Conservation (phyloP, 2,797 vertebrate genomes). For the Danio albolineatus region DNA sequence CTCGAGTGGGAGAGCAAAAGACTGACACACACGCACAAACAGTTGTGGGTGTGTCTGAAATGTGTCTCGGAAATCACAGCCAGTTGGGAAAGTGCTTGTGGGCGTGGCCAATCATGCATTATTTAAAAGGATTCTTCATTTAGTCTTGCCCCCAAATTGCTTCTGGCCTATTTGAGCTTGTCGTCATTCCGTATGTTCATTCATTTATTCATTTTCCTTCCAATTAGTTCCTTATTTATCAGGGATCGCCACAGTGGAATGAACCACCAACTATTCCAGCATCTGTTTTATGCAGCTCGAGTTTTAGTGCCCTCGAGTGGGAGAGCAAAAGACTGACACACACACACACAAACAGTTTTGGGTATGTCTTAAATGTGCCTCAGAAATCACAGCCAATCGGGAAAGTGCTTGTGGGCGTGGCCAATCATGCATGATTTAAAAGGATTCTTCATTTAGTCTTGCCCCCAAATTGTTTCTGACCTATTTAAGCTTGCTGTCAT, state of each 20-base stretch:
- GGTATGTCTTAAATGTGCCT: slow-evolving; percentile 28
- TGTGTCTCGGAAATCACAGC: not conserved
- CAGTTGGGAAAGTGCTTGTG: not conserved
- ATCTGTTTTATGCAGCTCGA: too few species aligned
- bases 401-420: not conserved
- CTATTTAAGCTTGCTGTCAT: not conserved
- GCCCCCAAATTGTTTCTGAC: not conserved
- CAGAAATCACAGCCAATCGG: not conserved
- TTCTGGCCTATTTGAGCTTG: not conserved
- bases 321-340: slow-evolving; percentile 47
- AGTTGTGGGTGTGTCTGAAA: slow-evolving; percentile 33
- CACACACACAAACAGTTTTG: slow-evolving; percentile 14
- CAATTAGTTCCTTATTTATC: too few species aligned
- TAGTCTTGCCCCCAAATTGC: not conserved
- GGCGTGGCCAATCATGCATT: not conserved
- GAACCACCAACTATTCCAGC: too few species aligned
- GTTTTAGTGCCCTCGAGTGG: slow-evolving; percentile 50
- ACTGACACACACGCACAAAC: slow-evolving; percentile 36
- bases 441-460: not conserved
- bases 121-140: not conserved
- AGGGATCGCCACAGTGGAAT: too few species aligned
- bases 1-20: slow-evolving; percentile 37
- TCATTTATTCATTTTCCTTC: too few species aligned
- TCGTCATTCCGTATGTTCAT: too few species aligned
- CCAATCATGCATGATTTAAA: not conserved